These are phyloP conservation scores for Nomada flava DNA, from an alignment of 2,888 invertebrate genomes.

Conservation along the genomic window DNA sequence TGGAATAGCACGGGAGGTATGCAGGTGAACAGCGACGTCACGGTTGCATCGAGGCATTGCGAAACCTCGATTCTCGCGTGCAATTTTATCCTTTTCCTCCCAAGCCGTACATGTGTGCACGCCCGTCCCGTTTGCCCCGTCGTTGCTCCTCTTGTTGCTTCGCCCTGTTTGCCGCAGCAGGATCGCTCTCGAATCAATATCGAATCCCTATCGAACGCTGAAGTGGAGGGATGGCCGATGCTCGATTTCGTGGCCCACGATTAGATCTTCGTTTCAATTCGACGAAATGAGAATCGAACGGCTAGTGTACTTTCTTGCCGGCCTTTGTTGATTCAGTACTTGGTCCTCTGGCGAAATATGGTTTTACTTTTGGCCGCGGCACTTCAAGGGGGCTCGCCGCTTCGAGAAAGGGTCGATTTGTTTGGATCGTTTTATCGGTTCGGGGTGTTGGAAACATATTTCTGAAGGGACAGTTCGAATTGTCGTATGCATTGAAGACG, in stretches of 20 bases:
- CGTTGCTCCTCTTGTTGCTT: neutral
- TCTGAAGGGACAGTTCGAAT: too few relatives aligned
- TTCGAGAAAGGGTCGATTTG: too few relatives aligned
- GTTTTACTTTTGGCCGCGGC: neutral
- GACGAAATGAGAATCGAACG: neutral
- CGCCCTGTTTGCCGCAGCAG: neutral
- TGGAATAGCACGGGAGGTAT: neutral
- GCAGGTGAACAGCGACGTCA: conserved; percentile 25
- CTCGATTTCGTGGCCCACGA: neutral
- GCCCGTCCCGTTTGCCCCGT: neutral
- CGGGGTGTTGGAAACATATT: too few relatives aligned
- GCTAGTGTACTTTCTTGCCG: neutral
- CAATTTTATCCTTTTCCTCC: conserved; percentile 25
- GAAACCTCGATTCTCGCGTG: conserved; percentile 41
- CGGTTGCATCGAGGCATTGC: conserved; percentile 20
- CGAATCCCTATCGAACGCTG: conserved; percentile 6
- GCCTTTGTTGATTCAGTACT: neutral
- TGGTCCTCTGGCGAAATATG: neutral
- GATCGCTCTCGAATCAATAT: conserved; percentile 14
- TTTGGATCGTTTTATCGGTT: too few relatives aligned
- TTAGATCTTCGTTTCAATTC: neutral
- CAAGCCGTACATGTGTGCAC: neutral
- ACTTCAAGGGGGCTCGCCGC: neutral
- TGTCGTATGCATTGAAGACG: too few relatives aligned
- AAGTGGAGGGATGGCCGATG: neutral